A percentile compares a stretch with the other conserved stretches of the same genome.
phyloP scores from a whole-genome alignment of 2,113 vertebrate species.

The Toxotes chatareus region DNA sequence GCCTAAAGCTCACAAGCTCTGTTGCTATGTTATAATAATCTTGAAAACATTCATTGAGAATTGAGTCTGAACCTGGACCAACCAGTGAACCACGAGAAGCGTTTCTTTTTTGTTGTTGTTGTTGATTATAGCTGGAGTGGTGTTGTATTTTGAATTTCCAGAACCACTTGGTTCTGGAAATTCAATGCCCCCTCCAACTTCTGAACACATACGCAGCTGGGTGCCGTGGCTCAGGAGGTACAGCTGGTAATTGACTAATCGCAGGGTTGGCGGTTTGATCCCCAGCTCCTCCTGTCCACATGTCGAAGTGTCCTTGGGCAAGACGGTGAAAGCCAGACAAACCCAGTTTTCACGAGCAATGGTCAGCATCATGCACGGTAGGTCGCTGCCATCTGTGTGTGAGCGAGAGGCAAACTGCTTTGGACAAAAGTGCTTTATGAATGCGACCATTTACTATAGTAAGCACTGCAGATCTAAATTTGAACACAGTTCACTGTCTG shows the following conservation, averaged over 20 bases:
- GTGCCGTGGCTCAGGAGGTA: background rate
- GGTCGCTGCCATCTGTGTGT: background rate
- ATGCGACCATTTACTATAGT: background rate
- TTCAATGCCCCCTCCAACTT: too few species aligned
- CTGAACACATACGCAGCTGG: background rate
- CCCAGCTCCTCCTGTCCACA: background rate
- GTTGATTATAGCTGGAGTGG: too few species aligned
- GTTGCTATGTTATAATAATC: too few species aligned
- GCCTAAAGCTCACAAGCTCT: background rate
- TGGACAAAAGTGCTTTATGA: background rate
- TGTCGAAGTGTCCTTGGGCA: background rate
- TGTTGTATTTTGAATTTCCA: too few species aligned
- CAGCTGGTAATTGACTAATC: background rate
- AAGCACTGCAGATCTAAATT: background rate
- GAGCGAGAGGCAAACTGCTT: background rate
- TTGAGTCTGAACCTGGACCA: background rate
- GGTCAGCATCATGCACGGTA: conserved; percentile 9
- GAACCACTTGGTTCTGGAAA: too few species aligned
- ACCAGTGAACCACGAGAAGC: background rate
- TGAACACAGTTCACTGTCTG: background rate
- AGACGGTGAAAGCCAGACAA: background rate
- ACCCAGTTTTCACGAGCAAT: background rate
- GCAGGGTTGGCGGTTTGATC: background rate
- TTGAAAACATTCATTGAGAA: background rate
- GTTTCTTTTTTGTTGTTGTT: too few species aligned